phyloP scores from a whole-genome alignment of 2,888 invertebrate species.

The Tridacna crocea region DNA sequence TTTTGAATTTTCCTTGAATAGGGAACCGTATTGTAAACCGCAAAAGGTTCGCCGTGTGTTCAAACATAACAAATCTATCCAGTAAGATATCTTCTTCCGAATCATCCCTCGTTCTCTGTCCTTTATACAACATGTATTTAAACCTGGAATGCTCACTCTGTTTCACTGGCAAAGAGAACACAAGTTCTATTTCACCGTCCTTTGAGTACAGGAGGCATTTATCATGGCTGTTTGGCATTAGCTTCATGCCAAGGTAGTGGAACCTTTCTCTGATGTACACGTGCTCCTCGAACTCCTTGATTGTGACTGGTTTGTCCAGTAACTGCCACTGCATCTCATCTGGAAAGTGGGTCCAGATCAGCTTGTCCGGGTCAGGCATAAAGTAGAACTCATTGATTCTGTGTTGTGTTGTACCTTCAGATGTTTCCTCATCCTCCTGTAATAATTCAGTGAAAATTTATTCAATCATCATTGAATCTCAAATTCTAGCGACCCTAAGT shows the following conservation, averaged over 20 bases:
- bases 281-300: slow-evolving; percentile 75
- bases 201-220: slow-evolving; percentile 71
- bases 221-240: slow-evolving; percentile 68
- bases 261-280: slow-evolving; percentile 81
- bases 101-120: slow-evolving; percentile 47
- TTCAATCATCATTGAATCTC: too few species aligned
- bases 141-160: slow-evolving; percentile 74
- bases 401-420: slow-evolving; percentile 79
- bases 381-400: slow-evolving; percentile 83
- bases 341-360: slow-evolving; percentile 81
- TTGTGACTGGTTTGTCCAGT: slow-evolving; percentile 70
- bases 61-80: slow-evolving; percentile 80
- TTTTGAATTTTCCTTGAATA: slow-evolving; percentile 77
- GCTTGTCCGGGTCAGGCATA: slow-evolving; percentile 80
- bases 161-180: slow-evolving; percentile 72
- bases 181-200: slow-evolving; percentile 77
- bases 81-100: slow-evolving; percentile 69
- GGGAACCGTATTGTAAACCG: slow-evolving; percentile 77
- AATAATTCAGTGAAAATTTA: not conserved
- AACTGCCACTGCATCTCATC: slow-evolving; percentile 81
- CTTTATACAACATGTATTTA: slow-evolving; percentile 80
- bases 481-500: too few species aligned
- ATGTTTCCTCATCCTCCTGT: slow-evolving; percentile 70
- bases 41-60: slow-evolving; percentile 74
- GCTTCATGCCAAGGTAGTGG: slow-evolving; percentile 74